Conservation (phyloP, 2,888 invertebrate species). For the Entomobrya multifasciata region DNA sequence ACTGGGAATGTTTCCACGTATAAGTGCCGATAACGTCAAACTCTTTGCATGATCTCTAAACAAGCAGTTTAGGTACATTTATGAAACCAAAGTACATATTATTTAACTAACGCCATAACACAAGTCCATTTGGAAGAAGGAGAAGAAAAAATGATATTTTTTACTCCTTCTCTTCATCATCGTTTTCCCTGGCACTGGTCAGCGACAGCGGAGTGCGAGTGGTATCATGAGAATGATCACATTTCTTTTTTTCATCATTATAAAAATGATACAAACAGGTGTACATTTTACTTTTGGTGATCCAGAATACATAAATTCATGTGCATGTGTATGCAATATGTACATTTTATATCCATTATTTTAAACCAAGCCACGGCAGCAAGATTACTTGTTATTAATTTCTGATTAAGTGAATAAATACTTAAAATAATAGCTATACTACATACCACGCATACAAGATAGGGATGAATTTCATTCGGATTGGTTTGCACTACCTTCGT, state of each 20-base stretch:
- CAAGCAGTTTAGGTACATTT: constrained; percentile 23
- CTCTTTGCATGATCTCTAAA: constrained; percentile 25
- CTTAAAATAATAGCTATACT: too few species aligned
- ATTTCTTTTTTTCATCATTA: constrained; percentile 1
- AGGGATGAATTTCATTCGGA: background rate
- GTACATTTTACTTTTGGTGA: background rate
- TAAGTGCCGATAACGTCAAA: background rate
- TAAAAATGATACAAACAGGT: too few species aligned
- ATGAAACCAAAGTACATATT: background rate
- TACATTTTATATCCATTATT: background rate
- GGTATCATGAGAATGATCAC: too few species aligned
- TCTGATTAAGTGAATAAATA: constrained; percentile 63
- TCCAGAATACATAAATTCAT: background rate
- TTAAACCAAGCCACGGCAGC: constrained; percentile 20
- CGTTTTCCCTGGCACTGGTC: constrained; percentile 22
- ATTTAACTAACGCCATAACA: constrained; percentile 8
- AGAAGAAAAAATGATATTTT: constrained; percentile 26
- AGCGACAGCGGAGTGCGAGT: too few species aligned
- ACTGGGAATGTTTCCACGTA: constrained; percentile 25
- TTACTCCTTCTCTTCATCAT: constrained; percentile 11
- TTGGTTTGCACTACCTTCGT: background rate
- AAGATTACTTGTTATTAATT: constrained; percentile 55
- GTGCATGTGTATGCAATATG: background rate
- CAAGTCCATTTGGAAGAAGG: constrained; percentile 33
- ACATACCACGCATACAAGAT: constrained; percentile 36